Percentiles rank a stretch among this genome's conserved stretches.
Evolutionary conservation across 1,140 invertebrate species (phyloP).

Genomic region (Pentalonia nigronervosa): DNA sequence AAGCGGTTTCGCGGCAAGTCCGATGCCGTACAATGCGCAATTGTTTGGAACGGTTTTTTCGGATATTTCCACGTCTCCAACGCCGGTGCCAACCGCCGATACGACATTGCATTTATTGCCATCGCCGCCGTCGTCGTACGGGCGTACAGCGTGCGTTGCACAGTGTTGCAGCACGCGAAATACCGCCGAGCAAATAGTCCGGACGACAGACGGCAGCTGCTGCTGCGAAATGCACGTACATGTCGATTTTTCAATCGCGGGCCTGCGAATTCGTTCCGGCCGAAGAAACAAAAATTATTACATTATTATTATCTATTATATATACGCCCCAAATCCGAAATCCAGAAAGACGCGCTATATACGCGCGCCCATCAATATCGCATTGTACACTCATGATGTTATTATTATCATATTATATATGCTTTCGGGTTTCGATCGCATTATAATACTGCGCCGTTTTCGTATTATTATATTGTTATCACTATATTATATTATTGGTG

Average conservation of each 20-base stretch:
- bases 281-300: constrained; percentile 37
- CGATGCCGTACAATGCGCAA: constrained; percentile 38
- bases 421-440: constrained; percentile 6
- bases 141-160: too few relatives aligned
- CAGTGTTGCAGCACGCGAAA: too few relatives aligned
- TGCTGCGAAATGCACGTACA: background rate
- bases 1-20: constrained; percentile 45
- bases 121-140: too few relatives aligned
- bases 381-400: background rate
- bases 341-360: background rate
- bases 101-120: background rate
- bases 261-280: constrained; percentile 47
- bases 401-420: constrained; percentile 18
- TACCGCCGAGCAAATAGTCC: constrained; percentile 39
- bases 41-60: constrained; percentile 54
- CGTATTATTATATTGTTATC: constrained; percentile 14
- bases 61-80: constrained; percentile 4
- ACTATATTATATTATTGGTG: background rate
- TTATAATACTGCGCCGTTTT: background rate
- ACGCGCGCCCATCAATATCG: background rate
- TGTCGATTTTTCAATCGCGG: constrained; percentile 33
- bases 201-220: constrained; percentile 2
- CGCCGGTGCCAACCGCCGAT: background rate
- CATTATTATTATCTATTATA: constrained; percentile 3
- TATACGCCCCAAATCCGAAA: constrained; percentile 4